A percentile compares a stretch with the other conserved stretches of the same genome.
Conservation (phyloP, 2,797 vertebrate species). For the Tragopan temminckii region DNA sequence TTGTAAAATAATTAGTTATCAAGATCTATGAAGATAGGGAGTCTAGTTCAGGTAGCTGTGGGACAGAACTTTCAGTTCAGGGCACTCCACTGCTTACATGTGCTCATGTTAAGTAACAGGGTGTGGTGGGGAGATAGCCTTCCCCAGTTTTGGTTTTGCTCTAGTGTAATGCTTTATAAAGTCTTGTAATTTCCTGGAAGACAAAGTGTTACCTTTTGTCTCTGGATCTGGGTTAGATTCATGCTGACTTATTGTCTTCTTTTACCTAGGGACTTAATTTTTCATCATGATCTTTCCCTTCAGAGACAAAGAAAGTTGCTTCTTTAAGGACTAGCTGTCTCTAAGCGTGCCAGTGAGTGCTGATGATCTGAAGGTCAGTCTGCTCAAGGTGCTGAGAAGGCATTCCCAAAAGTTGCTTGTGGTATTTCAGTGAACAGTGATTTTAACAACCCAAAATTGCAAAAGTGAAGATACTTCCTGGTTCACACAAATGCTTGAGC, state of each 20-base stretch:
- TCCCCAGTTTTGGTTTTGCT: background rate
- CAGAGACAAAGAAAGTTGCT: background rate
- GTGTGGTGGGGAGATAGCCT: background rate
- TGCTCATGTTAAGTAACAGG: background rate
- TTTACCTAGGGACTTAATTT: background rate
- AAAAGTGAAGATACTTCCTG: background rate
- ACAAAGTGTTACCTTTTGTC: background rate
- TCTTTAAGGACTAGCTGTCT: background rate
- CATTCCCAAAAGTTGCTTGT: background rate
- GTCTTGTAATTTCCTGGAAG: background rate
- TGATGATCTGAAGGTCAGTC: background rate
- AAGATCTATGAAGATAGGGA: background rate
- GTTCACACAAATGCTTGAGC: background rate
- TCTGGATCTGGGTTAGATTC: background rate
- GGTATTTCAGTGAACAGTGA: background rate
- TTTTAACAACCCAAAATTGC: background rate
- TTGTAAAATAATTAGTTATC: background rate
- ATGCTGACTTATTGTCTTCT: background rate
- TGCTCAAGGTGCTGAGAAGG: background rate
- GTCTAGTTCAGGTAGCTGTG: background rate
- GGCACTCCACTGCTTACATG: background rate
- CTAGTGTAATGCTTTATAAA: background rate
- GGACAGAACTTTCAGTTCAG: background rate
- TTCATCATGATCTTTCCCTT: background rate
- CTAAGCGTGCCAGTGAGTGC: accelerated